Evolutionary conservation across 2,888 invertebrate species (phyloP).

Genomic region (Zaprionus obscuricornis): DNA sequence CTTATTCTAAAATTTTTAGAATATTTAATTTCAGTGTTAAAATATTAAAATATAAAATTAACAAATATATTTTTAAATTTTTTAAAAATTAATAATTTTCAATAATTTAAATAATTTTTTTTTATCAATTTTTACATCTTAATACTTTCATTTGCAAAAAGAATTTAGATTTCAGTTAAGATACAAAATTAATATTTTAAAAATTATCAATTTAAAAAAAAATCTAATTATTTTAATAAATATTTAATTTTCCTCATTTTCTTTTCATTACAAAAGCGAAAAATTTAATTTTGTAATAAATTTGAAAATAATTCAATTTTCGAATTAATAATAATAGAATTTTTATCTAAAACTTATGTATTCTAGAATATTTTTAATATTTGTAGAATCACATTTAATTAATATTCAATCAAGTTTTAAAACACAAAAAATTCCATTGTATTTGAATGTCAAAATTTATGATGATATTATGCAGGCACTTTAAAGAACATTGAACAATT

Average conservation of each 20-base stretch:
- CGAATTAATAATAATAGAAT: neutral
- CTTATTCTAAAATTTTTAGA: too few species aligned
- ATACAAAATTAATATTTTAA: neutral
- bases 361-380: neutral
- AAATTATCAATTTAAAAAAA: neutral
- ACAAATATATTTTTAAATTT: too few species aligned
- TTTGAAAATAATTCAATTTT: too few species aligned
- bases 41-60: too few species aligned
- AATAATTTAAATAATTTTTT: neutral
- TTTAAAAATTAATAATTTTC: neutral
- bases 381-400: too few species aligned
- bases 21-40: too few species aligned
- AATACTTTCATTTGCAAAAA: neutral
- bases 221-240: neutral
- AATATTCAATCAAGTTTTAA: slow-evolving; percentile 9
- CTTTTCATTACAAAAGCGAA: too few species aligned
- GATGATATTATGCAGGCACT: slow-evolving; percentile 24
- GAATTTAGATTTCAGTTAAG: neutral
- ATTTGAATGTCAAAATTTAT: slow-evolving; percentile 13
- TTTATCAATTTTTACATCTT: neutral
- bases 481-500: slow-evolving; percentile 34
- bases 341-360: neutral
- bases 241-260: neutral
- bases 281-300: too few species aligned
- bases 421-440: slow-evolving; percentile 25